Conservation (phyloP, 2,888 invertebrate species). For the Cyclophora albipunctata region DNA sequence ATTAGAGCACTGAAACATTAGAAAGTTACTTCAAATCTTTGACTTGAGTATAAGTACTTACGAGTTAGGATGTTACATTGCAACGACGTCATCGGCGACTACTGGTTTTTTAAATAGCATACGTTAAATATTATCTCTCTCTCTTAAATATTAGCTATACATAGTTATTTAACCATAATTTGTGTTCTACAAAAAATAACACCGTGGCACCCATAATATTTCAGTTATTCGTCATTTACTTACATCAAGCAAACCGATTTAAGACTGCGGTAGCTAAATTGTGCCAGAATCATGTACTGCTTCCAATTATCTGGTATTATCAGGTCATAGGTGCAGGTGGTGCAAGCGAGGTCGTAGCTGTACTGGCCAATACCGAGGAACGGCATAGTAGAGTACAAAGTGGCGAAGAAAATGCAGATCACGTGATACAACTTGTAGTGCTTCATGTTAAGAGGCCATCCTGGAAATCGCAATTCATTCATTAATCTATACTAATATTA, state of each 20-base stretch:
- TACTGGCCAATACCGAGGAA: conserved; percentile 53
- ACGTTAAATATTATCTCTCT: too few relatives aligned
- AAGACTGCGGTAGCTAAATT: conserved; percentile 50
- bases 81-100: too few relatives aligned
- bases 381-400: conserved; percentile 51
- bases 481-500: too few relatives aligned
- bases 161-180: too few relatives aligned
- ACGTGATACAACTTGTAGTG: conserved; percentile 46
- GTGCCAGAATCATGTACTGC: conserved; percentile 35
- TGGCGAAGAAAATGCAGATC: conserved; percentile 46
- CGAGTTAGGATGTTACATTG: too few relatives aligned
- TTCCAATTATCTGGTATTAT: conserved; percentile 40
- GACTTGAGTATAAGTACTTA: too few relatives aligned
- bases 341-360: conserved; percentile 55
- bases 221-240: conserved; percentile 17
- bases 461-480: conserved; percentile 30
- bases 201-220: too few relatives aligned
- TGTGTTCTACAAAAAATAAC: too few relatives aligned
- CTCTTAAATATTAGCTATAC: too few relatives aligned
- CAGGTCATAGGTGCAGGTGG: conserved; percentile 55
- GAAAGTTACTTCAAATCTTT: too few relatives aligned
- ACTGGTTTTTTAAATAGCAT: too few relatives aligned
- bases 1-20: conserved; percentile 32
- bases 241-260: conserved; percentile 59
- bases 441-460: conserved; percentile 42